Evolutionary conservation across 64 coral and sea anemone genomes (phyloP).

Genomic region (Pocillopora damicornis): DNA sequence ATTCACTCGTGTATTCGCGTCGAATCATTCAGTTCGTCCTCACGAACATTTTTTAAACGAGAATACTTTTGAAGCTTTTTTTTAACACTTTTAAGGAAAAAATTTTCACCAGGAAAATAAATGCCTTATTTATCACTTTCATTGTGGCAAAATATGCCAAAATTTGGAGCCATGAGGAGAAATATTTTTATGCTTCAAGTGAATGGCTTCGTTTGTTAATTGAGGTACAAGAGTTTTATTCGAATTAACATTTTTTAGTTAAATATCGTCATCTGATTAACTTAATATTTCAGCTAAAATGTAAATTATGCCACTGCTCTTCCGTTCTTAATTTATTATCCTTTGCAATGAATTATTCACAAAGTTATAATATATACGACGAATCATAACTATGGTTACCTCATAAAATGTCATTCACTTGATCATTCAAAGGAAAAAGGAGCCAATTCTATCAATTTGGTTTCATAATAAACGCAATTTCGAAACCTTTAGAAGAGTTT

Average conservation of each 20-base stretch:
- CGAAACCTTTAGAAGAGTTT: not conserved
- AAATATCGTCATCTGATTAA: not conserved
- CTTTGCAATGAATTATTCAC: constrained; percentile 34
- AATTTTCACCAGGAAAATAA: not conserved
- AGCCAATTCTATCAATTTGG: not conserved
- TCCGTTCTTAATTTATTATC: constrained; percentile 29
- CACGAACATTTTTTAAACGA: not conserved
- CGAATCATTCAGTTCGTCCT: not conserved
- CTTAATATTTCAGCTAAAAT: not conserved
- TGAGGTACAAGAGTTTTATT: not conserved
- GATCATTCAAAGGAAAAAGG: constrained; percentile 5
- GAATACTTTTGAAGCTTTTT: constrained; percentile 11
- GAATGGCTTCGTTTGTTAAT: not conserved
- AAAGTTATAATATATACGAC: constrained; percentile 32
- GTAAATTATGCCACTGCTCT: constrained; percentile 15
- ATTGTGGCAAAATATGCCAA: constrained; percentile 7
- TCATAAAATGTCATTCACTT: not conserved
- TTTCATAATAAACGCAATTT: constrained; percentile 19
- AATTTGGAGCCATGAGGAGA: not conserved
- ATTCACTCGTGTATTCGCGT: constrained; percentile 32
- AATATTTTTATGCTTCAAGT: not conserved
- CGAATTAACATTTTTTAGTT: not conserved
- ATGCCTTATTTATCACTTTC: constrained; percentile 20
- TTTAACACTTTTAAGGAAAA: not conserved
- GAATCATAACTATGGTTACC: not conserved